Evolutionary conservation across 2,797 vertebrate genomes (phyloP).

Genomic region (Myotis planiceps): DNA sequence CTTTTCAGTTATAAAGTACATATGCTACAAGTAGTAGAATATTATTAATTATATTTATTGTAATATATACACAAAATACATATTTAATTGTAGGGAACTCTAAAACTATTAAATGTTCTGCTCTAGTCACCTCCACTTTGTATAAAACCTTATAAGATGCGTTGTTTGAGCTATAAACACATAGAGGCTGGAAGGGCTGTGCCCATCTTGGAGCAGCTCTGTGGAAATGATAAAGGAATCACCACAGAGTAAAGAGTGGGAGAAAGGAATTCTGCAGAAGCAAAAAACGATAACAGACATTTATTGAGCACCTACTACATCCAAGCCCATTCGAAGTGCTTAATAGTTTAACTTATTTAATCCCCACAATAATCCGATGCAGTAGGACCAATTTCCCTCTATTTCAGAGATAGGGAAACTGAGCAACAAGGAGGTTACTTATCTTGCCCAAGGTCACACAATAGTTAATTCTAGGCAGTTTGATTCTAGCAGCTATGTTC

Average conservation of each 20-base stretch:
- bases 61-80: not conserved
- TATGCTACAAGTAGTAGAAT: fast-evolving
- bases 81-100: not conserved
- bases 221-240: not conserved
- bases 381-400: not conserved
- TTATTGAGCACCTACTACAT: fast-evolving
- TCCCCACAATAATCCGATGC: too few species aligned
- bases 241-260: not conserved
- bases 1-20: not conserved
- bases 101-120: not conserved
- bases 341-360: not conserved
- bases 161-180: not conserved
- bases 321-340: not conserved
- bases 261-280: not conserved
- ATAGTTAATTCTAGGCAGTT: not conserved
- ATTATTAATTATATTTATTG: not conserved
- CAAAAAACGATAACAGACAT: fast-evolving
- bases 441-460: not conserved
- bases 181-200: not conserved
- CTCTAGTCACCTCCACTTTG: not conserved
- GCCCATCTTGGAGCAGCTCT: too few species aligned
- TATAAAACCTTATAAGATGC: not conserved
- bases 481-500: not conserved
- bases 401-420: not conserved
- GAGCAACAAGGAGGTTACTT: not conserved